phyloP scores from a whole-genome alignment of 1,140 invertebrate species.

The Procambarus clarkii region DNA sequence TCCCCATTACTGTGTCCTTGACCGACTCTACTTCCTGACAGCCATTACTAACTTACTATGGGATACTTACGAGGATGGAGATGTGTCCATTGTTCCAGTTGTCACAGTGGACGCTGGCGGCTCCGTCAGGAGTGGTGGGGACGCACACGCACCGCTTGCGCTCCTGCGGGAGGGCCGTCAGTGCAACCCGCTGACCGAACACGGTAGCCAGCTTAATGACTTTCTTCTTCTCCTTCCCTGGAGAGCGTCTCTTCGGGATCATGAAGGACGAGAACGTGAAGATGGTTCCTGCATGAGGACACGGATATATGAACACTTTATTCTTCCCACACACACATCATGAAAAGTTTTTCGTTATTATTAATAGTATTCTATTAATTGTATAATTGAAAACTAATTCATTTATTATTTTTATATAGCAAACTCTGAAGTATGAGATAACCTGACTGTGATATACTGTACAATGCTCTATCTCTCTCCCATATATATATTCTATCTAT shows the following conservation, averaged over 20 bases:
- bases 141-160: conserved; percentile 87
- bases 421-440: too few relatives aligned
- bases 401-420: too few relatives aligned
- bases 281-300: conserved; percentile 32
- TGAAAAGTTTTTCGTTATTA: too few relatives aligned
- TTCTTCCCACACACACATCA: too few relatives aligned
- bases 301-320: too few relatives aligned
- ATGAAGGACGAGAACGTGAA: conserved; percentile 76
- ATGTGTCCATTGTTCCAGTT: conserved; percentile 54
- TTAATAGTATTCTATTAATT: too few relatives aligned
- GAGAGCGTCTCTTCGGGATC: conserved; percentile 81
- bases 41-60: background rate
- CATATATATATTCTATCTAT: too few relatives aligned
- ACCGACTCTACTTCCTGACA: background rate
- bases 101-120: conserved; percentile 76
- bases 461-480: too few relatives aligned
- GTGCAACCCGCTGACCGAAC: conserved; percentile 82
- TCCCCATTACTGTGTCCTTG: background rate
- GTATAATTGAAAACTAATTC: too few relatives aligned
- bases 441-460: too few relatives aligned
- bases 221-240: conserved; percentile 77
- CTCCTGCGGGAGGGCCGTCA: conserved; percentile 79
- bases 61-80: conserved; percentile 31
- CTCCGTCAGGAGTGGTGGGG: conserved; percentile 75
- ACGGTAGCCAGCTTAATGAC: conserved; percentile 83